These are phyloP conservation scores for Dynastes maya DNA, from an alignment of 2,888 invertebrate genomes.

Conservation along the genomic window DNA sequence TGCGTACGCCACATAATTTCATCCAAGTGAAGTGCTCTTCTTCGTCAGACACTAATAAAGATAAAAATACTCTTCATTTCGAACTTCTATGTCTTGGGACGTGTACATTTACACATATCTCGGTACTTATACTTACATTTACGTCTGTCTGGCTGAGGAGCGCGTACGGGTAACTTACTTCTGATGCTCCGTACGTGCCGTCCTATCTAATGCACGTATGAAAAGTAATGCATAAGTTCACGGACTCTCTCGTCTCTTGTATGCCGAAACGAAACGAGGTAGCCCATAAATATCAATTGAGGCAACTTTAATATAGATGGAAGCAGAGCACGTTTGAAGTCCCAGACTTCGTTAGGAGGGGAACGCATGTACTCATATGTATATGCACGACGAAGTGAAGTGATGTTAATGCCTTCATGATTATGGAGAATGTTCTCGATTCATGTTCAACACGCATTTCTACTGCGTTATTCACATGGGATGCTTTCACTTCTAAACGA, in stretches of 20 bases:
- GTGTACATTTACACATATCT: conserved; percentile 26
- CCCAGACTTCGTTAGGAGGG: conserved; percentile 20
- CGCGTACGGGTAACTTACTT: conserved; percentile 16
- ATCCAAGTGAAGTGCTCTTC: conserved; percentile 7
- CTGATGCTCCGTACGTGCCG: conserved; percentile 10
- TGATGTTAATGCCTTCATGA: conserved; percentile 38
- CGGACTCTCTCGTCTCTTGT: conserved; percentile 17
- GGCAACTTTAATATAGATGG: conserved; percentile 39
- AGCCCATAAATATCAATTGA: conserved; percentile 41
- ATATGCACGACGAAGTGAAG: conserved; percentile 1
- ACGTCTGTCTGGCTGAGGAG: conserved; percentile 2
- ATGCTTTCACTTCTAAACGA: not conserved
- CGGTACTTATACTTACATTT: conserved; percentile 22
- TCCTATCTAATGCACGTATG: conserved; percentile 18
- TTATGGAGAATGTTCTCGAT: conserved; percentile 24
- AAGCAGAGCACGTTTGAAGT: conserved; percentile 36
- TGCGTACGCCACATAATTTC: conserved; percentile 29
- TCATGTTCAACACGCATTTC: not conserved
- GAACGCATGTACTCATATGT: not conserved
- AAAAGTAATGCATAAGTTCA: conserved; percentile 28
- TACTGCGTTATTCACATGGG: not conserved
- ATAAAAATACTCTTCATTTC: conserved; percentile 33
- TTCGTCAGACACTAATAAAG: conserved; percentile 26
- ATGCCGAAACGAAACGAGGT: conserved; percentile 32
- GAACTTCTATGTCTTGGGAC: conserved; percentile 16